phyloP scores from a whole-genome alignment of 2,113 vertebrate species.

The Corythaeola cristata region DNA sequence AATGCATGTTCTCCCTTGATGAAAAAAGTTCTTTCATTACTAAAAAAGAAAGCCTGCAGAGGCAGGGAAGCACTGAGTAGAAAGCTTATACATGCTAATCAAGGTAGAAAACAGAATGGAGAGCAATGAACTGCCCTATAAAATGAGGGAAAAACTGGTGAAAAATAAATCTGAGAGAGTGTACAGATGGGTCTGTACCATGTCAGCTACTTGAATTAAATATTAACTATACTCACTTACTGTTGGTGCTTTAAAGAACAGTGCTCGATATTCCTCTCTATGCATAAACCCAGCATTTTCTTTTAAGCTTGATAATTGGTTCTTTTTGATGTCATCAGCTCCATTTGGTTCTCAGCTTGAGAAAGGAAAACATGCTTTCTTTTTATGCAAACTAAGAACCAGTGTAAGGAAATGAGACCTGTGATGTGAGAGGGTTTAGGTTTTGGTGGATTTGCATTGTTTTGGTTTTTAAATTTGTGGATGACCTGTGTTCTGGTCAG shows the following conservation, averaged over 20 bases:
- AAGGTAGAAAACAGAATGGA: not conserved
- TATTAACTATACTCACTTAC: not conserved
- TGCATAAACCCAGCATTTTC: not conserved
- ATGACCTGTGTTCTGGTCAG: not conserved
- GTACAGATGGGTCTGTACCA: not conserved
- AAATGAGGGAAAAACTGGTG: not conserved
- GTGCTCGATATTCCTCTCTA: not conserved
- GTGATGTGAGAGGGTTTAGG: not conserved
- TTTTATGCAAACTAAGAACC: not conserved
- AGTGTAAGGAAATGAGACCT: not conserved
- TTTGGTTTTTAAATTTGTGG: not conserved
- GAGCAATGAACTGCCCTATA: not conserved
- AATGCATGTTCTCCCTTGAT: not conserved
- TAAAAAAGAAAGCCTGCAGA: not conserved
- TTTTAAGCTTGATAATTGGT: not conserved
- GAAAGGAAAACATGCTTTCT: not conserved
- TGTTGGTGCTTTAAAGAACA: not conserved
- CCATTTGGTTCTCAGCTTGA: not conserved
- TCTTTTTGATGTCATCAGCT: not conserved
- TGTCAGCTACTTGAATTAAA: constrained; percentile 24
- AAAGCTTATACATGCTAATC: not conserved
- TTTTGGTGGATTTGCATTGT: not conserved
- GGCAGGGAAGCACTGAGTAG: not conserved
- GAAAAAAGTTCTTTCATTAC: not conserved
- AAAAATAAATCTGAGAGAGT: not conserved